A percentile compares a stretch with the other conserved stretches of the same genome.
phyloP scores from a whole-genome alignment of 2,113 vertebrate genomes.

The Zosterops pallidus region DNA sequence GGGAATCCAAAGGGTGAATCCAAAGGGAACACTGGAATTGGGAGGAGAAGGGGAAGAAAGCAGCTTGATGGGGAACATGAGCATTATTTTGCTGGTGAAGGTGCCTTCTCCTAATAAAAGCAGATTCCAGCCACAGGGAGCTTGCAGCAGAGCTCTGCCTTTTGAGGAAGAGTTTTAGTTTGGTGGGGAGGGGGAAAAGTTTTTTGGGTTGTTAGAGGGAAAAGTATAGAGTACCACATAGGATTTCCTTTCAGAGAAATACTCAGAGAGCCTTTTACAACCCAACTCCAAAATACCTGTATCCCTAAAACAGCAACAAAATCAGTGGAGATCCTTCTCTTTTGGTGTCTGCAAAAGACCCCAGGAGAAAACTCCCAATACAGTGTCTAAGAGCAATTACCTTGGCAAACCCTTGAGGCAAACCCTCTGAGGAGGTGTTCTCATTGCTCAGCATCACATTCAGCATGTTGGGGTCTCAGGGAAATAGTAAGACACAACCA shows the following conservation, averaged over 20 bases:
- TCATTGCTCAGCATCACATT: not conserved
- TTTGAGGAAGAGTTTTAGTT: not conserved
- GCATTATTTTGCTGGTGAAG: too few species aligned
- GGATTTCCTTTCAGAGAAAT: not conserved
- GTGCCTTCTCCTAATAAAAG: not conserved
- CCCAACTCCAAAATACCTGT: not conserved
- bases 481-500: not conserved
- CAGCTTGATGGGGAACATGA: not conserved
- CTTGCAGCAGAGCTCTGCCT: not conserved
- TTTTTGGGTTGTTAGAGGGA: not conserved
- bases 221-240: rapidly evolving
- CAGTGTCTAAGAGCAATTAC: not conserved
- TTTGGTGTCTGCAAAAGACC: not conserved
- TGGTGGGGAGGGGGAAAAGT: rapidly evolving
- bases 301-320: not conserved
- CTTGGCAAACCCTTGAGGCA: not conserved
- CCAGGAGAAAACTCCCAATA: not conserved
- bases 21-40: not conserved
- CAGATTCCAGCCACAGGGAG: not conserved
- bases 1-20: not conserved
- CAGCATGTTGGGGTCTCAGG: not conserved
- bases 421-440: not conserved
- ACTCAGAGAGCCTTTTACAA: not conserved
- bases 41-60: not conserved
- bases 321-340: not conserved